These are phyloP conservation scores for Boulengeromyrus knoepffleri DNA, from an alignment of 2,113 vertebrate genomes.

Conservation along the genomic window DNA sequence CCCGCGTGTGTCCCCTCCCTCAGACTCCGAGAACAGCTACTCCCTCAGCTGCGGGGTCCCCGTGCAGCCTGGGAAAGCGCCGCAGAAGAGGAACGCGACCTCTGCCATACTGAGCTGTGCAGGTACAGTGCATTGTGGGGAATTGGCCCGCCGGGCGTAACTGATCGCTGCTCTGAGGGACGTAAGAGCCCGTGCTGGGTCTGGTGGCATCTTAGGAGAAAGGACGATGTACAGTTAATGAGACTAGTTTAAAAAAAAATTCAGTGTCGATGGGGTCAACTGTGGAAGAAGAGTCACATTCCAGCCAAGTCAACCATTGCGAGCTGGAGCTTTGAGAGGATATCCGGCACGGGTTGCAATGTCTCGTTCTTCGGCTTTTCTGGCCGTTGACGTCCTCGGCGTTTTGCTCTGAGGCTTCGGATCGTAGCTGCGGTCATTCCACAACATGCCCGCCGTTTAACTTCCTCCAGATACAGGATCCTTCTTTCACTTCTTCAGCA, in stretches of 20 bases:
- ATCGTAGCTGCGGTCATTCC: neutral
- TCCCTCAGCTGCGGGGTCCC: constrained; percentile 80
- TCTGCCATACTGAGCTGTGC: constrained; percentile 61
- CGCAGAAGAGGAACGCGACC: constrained; percentile 65
- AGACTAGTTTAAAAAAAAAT: neutral
- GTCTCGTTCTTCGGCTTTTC: neutral
- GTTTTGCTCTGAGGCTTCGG: neutral
- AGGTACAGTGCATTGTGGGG: constrained; percentile 53
- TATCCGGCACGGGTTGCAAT: neutral
- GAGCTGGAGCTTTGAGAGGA: neutral
- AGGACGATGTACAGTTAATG: neutral
- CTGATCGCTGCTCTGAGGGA: neutral
- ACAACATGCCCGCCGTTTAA: neutral
- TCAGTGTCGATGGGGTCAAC: neutral
- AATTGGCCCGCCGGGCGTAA: neutral
- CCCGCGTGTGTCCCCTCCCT: constrained; percentile 30
- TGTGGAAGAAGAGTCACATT: neutral
- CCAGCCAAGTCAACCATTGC: neutral
- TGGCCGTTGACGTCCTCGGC: neutral
- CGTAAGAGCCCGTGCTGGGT: neutral
- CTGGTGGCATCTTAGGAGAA: neutral
- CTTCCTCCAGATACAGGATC: neutral
- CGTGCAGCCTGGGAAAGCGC: constrained; percentile 62
- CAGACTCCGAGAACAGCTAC: constrained; percentile 89
- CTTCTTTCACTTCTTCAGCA: neutral